These are phyloP conservation scores for Chanos chanos DNA, from an alignment of 2,797 vertebrate species.

Conservation along the genomic window DNA sequence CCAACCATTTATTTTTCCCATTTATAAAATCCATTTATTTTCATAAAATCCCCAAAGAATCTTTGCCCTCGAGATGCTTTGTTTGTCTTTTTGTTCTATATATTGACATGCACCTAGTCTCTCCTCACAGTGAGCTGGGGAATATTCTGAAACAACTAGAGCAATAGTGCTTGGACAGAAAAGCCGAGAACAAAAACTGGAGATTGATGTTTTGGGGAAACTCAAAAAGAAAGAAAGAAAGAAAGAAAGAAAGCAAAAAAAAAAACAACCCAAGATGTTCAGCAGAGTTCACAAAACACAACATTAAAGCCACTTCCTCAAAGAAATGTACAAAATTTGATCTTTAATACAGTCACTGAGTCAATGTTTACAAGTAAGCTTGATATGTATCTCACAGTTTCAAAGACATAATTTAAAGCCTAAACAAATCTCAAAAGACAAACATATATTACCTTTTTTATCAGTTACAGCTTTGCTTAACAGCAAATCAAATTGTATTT, in stretches of 20 bases:
- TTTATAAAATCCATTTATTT: conserved; percentile 43
- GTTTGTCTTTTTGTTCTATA: conserved; percentile 17
- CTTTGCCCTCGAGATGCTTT: not conserved
- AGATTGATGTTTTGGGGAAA: conserved; percentile 21
- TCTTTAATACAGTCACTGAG: conserved; percentile 37
- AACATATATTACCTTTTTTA: conserved; percentile 84
- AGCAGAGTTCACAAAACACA: conserved; percentile 18
- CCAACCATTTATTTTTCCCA: too few species aligned
- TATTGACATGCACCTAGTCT: conserved; percentile 35
- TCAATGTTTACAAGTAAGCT: conserved; percentile 49
- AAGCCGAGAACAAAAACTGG: conserved; percentile 6
- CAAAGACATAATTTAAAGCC: conserved; percentile 91
- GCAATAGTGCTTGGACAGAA: conserved; percentile 9
- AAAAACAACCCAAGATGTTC: too few species aligned
- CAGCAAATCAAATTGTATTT: conserved; percentile 88
- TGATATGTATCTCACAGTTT: conserved; percentile 81
- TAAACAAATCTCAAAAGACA: conserved; percentile 87
- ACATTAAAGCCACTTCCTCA: conserved; percentile 33
- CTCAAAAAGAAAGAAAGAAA: too few species aligned
- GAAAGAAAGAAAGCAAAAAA: too few species aligned
- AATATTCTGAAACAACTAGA: conserved; percentile 31
- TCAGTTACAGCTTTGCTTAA: conserved; percentile 84
- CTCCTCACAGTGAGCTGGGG: conserved; percentile 29
- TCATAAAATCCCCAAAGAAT: conserved; percentile 24
- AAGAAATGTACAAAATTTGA: conserved; percentile 44